A percentile compares a stretch with the other conserved stretches of the same genome.
These are phyloP conservation scores for Hippocampus guttulatus DNA, from an alignment of 2,113 vertebrate genomes.

Conservation along the genomic window DNA sequence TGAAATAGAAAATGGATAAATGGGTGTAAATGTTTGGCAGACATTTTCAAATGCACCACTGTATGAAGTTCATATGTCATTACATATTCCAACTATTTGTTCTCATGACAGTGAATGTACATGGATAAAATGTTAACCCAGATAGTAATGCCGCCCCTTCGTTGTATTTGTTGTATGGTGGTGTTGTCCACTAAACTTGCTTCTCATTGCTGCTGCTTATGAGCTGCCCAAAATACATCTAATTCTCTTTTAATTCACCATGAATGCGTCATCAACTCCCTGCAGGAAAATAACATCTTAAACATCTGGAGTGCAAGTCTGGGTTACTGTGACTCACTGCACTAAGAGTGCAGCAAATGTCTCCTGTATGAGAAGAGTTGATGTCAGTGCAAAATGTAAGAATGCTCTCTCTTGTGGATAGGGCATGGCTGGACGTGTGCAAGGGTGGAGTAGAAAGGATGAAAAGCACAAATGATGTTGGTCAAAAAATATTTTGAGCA, in stretches of 20 bases:
- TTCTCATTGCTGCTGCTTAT: not conserved
- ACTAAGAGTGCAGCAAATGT: not conserved
- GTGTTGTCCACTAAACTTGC: not conserved
- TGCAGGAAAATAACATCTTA: not conserved
- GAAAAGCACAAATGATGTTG: not conserved
- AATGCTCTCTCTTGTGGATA: not conserved
- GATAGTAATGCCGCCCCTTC: not conserved
- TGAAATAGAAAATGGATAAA: no score
- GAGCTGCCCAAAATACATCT: not conserved
- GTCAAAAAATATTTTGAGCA: not conserved
- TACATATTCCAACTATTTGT: not conserved
- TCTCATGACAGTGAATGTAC: not conserved
- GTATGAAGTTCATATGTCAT: not conserved
- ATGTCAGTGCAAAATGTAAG: no score
- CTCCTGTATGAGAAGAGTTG: not conserved
- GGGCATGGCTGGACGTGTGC: not conserved
- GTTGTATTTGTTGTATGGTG: not conserved
- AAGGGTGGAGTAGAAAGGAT: slow-evolving; percentile 3
- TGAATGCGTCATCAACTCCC: not conserved
- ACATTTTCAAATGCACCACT: not conserved
- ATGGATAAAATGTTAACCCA: not conserved
- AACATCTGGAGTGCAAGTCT: slow-evolving; percentile 4
- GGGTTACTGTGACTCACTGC: slow-evolving; percentile 5
- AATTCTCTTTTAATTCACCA: not conserved
- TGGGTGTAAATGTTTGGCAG: no score